phyloP scores from a whole-genome alignment of 2,797 vertebrate species.

The Crotalus adamanteus region DNA sequence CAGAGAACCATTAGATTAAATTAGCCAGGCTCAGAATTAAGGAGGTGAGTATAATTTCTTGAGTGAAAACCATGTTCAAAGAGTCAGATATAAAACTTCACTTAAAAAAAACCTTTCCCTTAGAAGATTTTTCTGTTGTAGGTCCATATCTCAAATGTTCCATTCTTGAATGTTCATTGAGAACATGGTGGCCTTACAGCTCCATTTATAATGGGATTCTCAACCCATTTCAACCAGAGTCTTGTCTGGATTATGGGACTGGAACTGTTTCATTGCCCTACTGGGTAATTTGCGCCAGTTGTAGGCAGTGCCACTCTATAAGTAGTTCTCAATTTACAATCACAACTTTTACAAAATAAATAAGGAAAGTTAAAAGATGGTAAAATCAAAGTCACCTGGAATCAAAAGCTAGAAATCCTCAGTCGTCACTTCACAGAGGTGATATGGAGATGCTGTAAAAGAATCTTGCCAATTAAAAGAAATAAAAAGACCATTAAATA shows the following conservation, averaged over 20 bases:
- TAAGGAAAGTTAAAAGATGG: constrained; percentile 35
- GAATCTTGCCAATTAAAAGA: constrained; percentile 47
- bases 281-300: background rate
- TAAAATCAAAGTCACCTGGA: constrained; percentile 36
- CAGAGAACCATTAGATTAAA: background rate
- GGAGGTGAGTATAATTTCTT: background rate
- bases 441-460: constrained; percentile 36
- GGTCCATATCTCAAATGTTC: background rate
- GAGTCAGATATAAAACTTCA: background rate
- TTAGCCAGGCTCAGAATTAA: background rate
- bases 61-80: background rate
- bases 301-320: background rate
- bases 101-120: background rate
- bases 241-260: background rate
- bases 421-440: constrained; percentile 39
- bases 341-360: constrained; percentile 33
- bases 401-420: constrained; percentile 48
- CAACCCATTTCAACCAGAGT: background rate
- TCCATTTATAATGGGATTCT: background rate
- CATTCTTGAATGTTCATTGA: background rate
- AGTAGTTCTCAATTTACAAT: background rate
- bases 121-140: background rate
- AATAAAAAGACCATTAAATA: constrained; percentile 33
- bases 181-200: background rate
- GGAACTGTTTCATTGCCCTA: background rate